A percentile compares a stretch with the other conserved stretches of the same genome.
These are phyloP conservation scores for Mallotus villosus DNA, from an alignment of 2,797 vertebrate species.

Conservation along the genomic window DNA sequence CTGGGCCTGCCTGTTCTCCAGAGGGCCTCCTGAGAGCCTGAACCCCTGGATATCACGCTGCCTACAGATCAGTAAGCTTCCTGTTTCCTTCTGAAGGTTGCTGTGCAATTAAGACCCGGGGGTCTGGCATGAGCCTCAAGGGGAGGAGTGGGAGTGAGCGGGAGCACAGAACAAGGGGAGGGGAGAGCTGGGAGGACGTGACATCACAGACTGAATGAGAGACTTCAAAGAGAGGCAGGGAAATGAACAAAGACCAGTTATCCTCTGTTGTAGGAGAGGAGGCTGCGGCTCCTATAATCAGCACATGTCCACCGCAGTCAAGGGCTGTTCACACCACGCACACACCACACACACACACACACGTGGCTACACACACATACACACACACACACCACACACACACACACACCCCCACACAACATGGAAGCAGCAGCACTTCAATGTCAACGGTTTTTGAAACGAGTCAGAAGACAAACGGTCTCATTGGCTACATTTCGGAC, in stretches of 20 bases:
- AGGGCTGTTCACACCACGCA: conserved; percentile 52
- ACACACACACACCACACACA: conserved; percentile 38
- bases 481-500: no score
- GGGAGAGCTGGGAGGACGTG: conserved; percentile 50
- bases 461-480: no score
- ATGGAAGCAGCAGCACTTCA: conserved; percentile 40
- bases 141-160: background rate
- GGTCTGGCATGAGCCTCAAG: conserved; percentile 35
- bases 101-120: conserved; percentile 54
- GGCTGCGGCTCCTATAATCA: conserved; percentile 66
- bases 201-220: conserved; percentile 70
- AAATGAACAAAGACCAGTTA: conserved; percentile 74
- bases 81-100: conserved; percentile 33
- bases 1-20: no score
- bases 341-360: conserved; percentile 26
- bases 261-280: conserved; percentile 65
- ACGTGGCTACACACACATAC: conserved; percentile 7
- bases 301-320: conserved; percentile 65
- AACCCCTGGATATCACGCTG: no score
- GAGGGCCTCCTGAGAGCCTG: no score
- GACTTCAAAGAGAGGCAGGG: conserved; percentile 72
- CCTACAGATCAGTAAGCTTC: conserved; percentile 11
- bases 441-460: no score
- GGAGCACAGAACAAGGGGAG: conserved; percentile 26
- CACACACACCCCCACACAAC: conserved; percentile 30